Evolutionary conservation across 2,113 vertebrate species (phyloP).

Genomic region (Sinocyclocheilus maitianheensis): DNA sequence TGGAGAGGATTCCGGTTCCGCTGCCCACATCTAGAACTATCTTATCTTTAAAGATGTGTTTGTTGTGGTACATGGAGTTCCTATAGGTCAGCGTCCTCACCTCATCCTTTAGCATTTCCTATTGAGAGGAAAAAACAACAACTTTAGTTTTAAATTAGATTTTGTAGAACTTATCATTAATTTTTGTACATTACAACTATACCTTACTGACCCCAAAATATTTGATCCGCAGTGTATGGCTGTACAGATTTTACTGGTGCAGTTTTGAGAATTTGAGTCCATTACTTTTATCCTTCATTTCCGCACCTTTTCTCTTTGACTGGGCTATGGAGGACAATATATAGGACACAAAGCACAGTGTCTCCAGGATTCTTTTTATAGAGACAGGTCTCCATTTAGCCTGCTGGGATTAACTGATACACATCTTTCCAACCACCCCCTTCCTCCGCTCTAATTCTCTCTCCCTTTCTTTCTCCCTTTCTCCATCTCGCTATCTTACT

Average conservation of each 20-base stretch:
- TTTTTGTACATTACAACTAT: no score
- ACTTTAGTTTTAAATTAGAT: neutral
- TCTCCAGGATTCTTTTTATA: conserved; percentile 67
- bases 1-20: conserved; percentile 94
- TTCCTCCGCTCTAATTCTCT: conserved; percentile 46
- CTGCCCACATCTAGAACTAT: conserved; percentile 95
- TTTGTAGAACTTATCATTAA: no score
- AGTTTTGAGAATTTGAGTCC: neutral
- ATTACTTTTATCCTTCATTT: neutral
- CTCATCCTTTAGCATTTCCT: conserved; percentile 99
- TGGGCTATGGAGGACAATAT: conserved; percentile 47
- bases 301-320: conserved; percentile 13
- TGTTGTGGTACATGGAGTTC: conserved; percentile 99
- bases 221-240: neutral
- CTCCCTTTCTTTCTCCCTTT: neutral
- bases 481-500: conserved; percentile 12
- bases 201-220: neutral
- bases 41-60: conserved; percentile 97
- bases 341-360: conserved; percentile 60
- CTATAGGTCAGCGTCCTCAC: conserved; percentile 94
- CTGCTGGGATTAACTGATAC: conserved; percentile 64
- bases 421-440: conserved; percentile 62
- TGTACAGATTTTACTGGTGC: neutral
- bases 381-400: conserved; percentile 63
- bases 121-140: conserved; percentile 34